A percentile compares a stretch with the other conserved stretches of the same genome.
Evolutionary conservation across 2,888 invertebrate genomes (phyloP).

Genomic region (Papilio gigon): DNA sequence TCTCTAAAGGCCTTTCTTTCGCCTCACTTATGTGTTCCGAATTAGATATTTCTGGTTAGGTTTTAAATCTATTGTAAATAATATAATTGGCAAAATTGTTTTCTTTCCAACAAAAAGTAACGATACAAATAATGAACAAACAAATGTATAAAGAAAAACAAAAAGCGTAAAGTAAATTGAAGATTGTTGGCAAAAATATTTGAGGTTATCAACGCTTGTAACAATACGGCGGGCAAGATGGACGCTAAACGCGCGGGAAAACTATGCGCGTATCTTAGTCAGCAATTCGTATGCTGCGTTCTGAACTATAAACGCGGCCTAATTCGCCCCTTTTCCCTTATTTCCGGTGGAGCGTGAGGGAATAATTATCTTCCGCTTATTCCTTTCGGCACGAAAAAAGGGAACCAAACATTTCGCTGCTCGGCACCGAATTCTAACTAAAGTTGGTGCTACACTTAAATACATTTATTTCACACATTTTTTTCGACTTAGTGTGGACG

Average conservation of each 20-base stretch:
- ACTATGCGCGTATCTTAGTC: constrained; percentile 35
- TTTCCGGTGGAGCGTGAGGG: constrained; percentile 42
- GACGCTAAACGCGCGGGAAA: constrained; percentile 35
- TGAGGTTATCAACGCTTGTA: constrained; percentile 25
- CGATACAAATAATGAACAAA: neutral
- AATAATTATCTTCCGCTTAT: constrained; percentile 49
- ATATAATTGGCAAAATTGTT: no score
- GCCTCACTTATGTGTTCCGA: no score
- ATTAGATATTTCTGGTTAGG: no score
- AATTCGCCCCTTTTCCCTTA: constrained; percentile 40
- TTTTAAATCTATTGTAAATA: no score
- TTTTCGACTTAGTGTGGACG: no score
- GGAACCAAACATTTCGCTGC: constrained; percentile 39
- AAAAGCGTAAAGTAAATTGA: neutral
- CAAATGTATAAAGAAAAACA: neutral
- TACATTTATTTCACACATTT: neutral
- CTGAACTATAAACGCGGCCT: constrained; percentile 39
- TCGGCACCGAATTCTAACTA: constrained; percentile 24
- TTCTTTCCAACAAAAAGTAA: no score
- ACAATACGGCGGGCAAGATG: constrained; percentile 32
- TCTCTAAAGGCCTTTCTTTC: no score
- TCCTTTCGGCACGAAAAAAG: constrained; percentile 46
- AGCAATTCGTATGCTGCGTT: constrained; percentile 39
- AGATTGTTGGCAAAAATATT: no score
- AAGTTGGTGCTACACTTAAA: constrained; percentile 19